Evolutionary conservation across 2,888 invertebrate species (phyloP), one percentile per base, ranked within the genome.

Genomic region (Globia sparganii): DNA sequence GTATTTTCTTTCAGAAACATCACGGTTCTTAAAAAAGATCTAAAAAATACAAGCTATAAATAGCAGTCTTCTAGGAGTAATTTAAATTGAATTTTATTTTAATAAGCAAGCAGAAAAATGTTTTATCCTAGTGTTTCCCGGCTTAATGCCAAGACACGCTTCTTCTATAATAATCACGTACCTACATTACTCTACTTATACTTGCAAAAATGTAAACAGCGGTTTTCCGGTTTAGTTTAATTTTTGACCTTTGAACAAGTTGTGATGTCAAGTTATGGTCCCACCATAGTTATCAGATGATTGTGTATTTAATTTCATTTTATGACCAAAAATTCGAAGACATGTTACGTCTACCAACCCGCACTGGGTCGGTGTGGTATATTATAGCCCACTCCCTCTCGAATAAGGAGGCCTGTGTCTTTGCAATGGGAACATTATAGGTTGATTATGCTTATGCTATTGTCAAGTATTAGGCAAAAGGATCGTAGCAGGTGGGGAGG

Each of bases 141-240:
- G 43, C 59, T 69, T 69, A 59, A 62, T 82, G 62, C 77, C 79
- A 79, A 82, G 67, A 77, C 83, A 68, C 77, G 77, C 28, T 77
- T 82, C 62, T 34, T 28, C 25, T 58, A 58, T 56, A 68, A 68
- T 28, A 76, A 76, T 34, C 31, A 67, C 61, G n/a, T 61, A 67
- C 34, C 31, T 46, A 75, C 64, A 56, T 67, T n/a, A n/a, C n/a
- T n/a, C n/a, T n/a, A 58, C 0, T 15, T 59, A 21, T 37, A 58
- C 9, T 31, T 9, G 25, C n/a, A 62, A 62, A 81, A 46, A 65
- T 49, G 13, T 46, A 11, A 43, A 53, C 15, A 66, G 5, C 15
- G 15, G 58, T 18, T 43, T 31, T 40, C 15, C n/a, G 15, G 13
- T 58, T 53, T 40, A 28, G 18, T 8, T 31, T 4, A n/a, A 21